Conservation (phyloP, 1,140 invertebrate genomes). For the fruit fly (Drosophila melanogaster) region DNA sequence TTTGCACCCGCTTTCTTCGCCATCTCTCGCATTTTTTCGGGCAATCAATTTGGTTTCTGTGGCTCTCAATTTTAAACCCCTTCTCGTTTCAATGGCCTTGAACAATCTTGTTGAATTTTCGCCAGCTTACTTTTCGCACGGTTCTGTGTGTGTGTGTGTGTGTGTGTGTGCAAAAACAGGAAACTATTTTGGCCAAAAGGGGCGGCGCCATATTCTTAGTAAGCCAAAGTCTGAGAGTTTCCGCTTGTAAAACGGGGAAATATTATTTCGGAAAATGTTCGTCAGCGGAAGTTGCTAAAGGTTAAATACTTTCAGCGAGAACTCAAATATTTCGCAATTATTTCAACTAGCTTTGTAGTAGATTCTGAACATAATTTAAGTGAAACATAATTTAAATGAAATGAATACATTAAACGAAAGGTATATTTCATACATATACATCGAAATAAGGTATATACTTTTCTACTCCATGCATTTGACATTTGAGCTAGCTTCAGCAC, state of each 20-base stretch:
- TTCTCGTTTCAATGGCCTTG: background rate
- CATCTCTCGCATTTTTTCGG: background rate
- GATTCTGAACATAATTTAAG: no score
- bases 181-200: slow-evolving; percentile 40
- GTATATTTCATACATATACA: no score
- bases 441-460: no score
- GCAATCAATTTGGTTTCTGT: slow-evolving; percentile 22
- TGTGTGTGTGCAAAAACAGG: slow-evolving; percentile 7
- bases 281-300: background rate
- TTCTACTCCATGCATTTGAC: no score
- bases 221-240: slow-evolving; percentile 20
- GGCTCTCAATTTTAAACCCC: slow-evolving; percentile 29
- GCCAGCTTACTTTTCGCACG: background rate
- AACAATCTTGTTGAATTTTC: slow-evolving; percentile 25
- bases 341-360: background rate
- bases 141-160: no score
- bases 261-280: slow-evolving; percentile 28
- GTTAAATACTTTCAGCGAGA: background rate
- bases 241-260: slow-evolving; percentile 16
- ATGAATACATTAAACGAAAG: no score
- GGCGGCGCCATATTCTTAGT: background rate
- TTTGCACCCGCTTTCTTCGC: background rate
- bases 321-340: slow-evolving; percentile 3
- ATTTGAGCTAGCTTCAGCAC: no score
- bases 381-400: no score